These are phyloP conservation scores for Thyatira batis DNA, from an alignment of 2,888 invertebrate genomes.

Conservation along the genomic window DNA sequence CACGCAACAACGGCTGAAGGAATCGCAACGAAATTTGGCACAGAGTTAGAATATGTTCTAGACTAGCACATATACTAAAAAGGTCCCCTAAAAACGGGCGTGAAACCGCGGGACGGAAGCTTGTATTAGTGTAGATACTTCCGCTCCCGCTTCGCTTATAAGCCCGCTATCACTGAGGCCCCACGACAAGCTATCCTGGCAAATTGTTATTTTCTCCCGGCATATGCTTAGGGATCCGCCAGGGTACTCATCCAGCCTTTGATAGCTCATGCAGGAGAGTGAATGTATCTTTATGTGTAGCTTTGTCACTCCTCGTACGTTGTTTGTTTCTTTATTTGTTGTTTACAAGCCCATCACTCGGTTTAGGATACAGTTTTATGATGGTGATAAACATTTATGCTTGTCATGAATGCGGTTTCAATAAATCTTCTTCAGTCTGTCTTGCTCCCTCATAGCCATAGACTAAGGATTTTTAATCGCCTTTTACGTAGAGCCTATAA, in stretches of 20 bases:
- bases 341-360: constrained; percentile 1
- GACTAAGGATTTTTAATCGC: too few relatives aligned
- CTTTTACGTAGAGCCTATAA: too few relatives aligned
- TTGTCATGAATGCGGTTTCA: too few relatives aligned
- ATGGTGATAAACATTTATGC: constrained; percentile 7
- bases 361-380: background rate
- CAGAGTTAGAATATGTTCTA: too few relatives aligned
- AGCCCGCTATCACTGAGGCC: constrained; percentile 1
- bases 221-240: constrained; percentile 10
- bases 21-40: too few relatives aligned
- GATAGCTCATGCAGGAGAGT: constrained; percentile 20
- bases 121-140: too few relatives aligned
- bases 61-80: too few relatives aligned
- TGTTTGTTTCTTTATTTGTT: background rate
- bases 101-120: too few relatives aligned
- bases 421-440: too few relatives aligned
- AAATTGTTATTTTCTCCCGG: constrained; percentile 36
- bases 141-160: background rate
- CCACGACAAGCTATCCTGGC: constrained; percentile 14
- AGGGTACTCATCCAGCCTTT: constrained; percentile 15
- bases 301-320: background rate
- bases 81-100: too few relatives aligned
- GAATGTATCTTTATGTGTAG: constrained; percentile 11
- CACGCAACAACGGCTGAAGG: too few relatives aligned
- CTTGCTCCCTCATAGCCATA: too few relatives aligned